A percentile compares a stretch with the other conserved stretches of the same genome.
These are phyloP conservation scores for Scrobipalpa atriplicella DNA, from an alignment of 2,888 invertebrate species.

Conservation along the genomic window DNA sequence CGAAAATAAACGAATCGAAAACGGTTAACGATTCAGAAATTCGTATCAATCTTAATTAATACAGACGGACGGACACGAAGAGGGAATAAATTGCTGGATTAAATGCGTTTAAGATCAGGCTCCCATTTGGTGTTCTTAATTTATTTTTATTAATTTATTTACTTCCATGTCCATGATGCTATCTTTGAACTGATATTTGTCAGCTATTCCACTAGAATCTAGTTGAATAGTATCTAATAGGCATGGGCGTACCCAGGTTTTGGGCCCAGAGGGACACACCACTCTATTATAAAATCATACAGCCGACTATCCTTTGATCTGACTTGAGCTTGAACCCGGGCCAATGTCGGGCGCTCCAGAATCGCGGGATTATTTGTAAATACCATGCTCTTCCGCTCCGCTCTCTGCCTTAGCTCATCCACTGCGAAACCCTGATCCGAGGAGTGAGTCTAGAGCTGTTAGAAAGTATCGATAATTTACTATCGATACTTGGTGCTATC, in stretches of 20 bases:
- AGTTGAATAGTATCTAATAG: too few species aligned
- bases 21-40: constrained; percentile 59
- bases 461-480: not conserved
- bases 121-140: not conserved
- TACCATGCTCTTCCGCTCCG: constrained; percentile 25
- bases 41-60: constrained; percentile 79
- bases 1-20: constrained; percentile 33
- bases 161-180: too few species aligned
- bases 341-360: not conserved
- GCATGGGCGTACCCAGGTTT: too few species aligned
- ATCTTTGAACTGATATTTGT: too few species aligned
- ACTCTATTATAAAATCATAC: not conserved
- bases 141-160: too few species aligned
- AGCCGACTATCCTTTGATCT: not conserved
- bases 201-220: too few species aligned
- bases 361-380: constrained; percentile 11
- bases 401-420: constrained; percentile 10
- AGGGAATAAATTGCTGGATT: constrained; percentile 76
- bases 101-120: constrained; percentile 51
- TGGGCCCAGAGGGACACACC: not conserved
- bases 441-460: not conserved
- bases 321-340: constrained; percentile 1
- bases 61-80: constrained; percentile 53
- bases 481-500: too few species aligned
- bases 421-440: constrained; percentile 4